A percentile compares a stretch with the other conserved stretches of the same genome.
Conservation (phyloP, 2,888 invertebrate species). For the Hirudinaria manillensis region DNA sequence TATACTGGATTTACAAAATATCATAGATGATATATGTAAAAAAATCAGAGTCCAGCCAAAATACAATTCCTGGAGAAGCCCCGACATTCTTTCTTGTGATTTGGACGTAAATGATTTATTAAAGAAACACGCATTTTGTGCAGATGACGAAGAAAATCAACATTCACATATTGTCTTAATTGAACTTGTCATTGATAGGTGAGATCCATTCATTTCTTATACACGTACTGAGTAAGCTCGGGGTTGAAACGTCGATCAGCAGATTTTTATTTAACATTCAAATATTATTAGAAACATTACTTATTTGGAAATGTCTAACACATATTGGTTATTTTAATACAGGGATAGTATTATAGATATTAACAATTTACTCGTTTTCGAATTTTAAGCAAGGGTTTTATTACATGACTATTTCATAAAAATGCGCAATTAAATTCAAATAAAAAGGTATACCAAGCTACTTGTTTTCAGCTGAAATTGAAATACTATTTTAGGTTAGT, state of each 20-base stretch:
- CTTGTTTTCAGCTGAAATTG: background rate
- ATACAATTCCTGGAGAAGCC: slow-evolving; percentile 54
- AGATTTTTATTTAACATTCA: no score
- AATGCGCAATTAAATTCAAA: no score
- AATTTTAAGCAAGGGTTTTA: no score
- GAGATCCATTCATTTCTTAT: background rate
- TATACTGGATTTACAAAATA: slow-evolving; percentile 50
- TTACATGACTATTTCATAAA: no score
- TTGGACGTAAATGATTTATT: slow-evolving; percentile 51
- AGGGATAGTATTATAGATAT: no score
- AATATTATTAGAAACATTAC: no score
- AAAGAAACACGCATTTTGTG: slow-evolving; percentile 48
- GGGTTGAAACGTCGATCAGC: no score
- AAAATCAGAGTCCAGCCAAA: slow-evolving; percentile 46
- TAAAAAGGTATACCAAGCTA: no score
- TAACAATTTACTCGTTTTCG: no score
- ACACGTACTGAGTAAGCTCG: no score
- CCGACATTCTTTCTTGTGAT: slow-evolving; percentile 49
- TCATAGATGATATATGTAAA: slow-evolving; percentile 48
- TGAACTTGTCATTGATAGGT: slow-evolving; percentile 55
- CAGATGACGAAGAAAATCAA: slow-evolving; percentile 47
- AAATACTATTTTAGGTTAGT: background rate
- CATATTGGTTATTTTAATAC: no score
- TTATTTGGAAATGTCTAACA: no score
- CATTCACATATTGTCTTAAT: slow-evolving; percentile 53